phyloP scores from a whole-genome alignment of 2,888 invertebrate species.

The Petrophora chlorosata region DNA sequence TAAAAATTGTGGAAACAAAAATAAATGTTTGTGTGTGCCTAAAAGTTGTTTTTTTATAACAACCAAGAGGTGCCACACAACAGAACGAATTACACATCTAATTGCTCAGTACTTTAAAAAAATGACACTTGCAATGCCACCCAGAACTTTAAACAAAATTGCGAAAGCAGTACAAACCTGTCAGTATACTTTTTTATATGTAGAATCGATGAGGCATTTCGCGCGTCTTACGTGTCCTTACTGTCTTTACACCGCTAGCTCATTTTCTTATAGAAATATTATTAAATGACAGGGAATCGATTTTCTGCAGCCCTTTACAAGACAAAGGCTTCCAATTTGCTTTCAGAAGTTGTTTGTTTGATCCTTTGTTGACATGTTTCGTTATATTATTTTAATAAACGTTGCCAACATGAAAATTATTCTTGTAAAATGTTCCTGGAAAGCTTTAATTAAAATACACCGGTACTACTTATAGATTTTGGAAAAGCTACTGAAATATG shows the following conservation, averaged over 20 bases:
- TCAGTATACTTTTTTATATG: not conserved
- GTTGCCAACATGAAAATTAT: too few species aligned
- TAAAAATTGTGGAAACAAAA: too few species aligned
- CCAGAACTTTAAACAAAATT: not conserved
- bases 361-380: constrained; percentile 48
- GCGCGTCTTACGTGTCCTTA: not conserved
- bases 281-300: constrained; percentile 70
- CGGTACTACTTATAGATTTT: too few species aligned
- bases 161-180: not conserved
- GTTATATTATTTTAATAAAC: constrained; percentile 20
- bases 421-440: too few species aligned
- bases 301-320: constrained; percentile 42
- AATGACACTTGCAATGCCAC: too few species aligned
- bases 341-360: constrained; percentile 54
- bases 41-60: too few species aligned
- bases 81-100: too few species aligned
- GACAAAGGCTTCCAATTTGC: constrained; percentile 63
- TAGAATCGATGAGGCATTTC: not conserved
- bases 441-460: too few species aligned
- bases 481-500: too few species aligned
- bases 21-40: too few species aligned
- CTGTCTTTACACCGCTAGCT: constrained; percentile 33
- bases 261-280: constrained; percentile 72
- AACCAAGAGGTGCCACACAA: too few species aligned
- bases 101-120: too few species aligned